These are phyloP conservation scores for Polydrusus cervinus DNA, from an alignment of 2,888 invertebrate species.

Conservation along the genomic window DNA sequence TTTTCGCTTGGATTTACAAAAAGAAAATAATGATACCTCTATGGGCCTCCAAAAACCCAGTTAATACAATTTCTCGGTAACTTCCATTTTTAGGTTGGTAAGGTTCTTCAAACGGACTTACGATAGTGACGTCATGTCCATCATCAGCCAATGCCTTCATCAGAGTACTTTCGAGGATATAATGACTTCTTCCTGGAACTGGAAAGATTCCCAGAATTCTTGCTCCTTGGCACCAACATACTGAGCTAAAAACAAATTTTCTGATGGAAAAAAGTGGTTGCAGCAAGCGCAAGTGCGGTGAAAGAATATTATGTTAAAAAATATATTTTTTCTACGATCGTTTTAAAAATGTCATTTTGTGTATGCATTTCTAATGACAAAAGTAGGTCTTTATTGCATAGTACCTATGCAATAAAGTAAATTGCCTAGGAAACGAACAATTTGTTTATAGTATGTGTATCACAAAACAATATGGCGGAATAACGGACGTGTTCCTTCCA, in stretches of 20 bases:
- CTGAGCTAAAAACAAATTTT: slow-evolving; percentile 8
- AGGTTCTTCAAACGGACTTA: slow-evolving; percentile 62
- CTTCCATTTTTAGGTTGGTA: slow-evolving; percentile 67
- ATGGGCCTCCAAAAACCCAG: slow-evolving; percentile 51
- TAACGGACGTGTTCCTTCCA: no score
- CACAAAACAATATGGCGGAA: no score
- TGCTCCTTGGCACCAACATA: slow-evolving; percentile 37
- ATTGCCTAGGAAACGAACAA: no score
- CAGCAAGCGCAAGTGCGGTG: no score
- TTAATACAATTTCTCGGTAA: slow-evolving; percentile 67
- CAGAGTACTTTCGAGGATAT: slow-evolving; percentile 59
- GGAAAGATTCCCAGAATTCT: slow-evolving; percentile 61
- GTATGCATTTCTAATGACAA: no score
- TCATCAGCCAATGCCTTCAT: slow-evolving; percentile 60
- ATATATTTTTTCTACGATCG: no score
- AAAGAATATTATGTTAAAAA: no score
- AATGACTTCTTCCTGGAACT: slow-evolving; percentile 60
- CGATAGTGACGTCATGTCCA: slow-evolving; percentile 70
- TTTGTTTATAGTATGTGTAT: no score
- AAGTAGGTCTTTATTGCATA: no score
- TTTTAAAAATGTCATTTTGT: no score
- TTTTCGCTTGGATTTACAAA: not conserved
- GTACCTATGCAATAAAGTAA: no score
- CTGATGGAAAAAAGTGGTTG: no score
- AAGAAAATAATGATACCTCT: slow-evolving; percentile 40